Evolutionary conservation across 2,888 invertebrate genomes (phyloP).

Genomic region (Eupithecia insigniata): DNA sequence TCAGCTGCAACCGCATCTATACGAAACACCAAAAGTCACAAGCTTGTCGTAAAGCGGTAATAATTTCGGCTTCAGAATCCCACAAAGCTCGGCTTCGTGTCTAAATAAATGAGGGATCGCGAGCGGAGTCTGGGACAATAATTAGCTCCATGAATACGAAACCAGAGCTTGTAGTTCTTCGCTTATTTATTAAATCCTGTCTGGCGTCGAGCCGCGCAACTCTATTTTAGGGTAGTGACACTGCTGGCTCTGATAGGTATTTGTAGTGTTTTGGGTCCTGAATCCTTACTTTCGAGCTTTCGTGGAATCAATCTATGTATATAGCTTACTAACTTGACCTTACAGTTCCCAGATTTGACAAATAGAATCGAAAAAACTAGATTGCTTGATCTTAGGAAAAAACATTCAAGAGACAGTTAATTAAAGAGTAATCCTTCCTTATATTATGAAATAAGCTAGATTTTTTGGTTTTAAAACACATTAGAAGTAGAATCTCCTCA

Average conservation of each 20-base stretch:
- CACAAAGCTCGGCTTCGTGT: constrained; percentile 11
- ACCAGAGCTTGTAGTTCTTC: constrained; percentile 36
- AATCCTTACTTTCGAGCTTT: neutral
- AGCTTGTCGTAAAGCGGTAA: constrained; percentile 8
- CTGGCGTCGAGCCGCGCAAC: constrained; percentile 16
- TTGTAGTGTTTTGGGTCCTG: constrained; percentile 11
- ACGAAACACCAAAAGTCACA: constrained; percentile 4
- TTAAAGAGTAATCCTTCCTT: neutral
- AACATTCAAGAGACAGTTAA: too few species aligned
- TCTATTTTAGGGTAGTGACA: constrained; percentile 23
- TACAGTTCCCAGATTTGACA: neutral
- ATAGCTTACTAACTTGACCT: neutral
- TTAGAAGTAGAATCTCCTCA: neutral
- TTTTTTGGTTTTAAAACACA: neutral
- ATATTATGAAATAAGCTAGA: too few species aligned
- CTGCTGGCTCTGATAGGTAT: constrained; percentile 15
- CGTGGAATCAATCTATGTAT: neutral
- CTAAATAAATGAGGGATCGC: constrained; percentile 38
- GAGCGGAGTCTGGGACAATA: constrained; percentile 44
- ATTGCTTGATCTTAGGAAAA: too few species aligned
- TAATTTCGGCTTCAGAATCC: constrained; percentile 2
- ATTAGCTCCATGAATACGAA: constrained; percentile 55
- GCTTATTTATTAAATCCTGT: constrained; percentile 32
- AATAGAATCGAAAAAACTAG: neutral
- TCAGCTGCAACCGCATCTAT: neutral